These are phyloP conservation scores for Gonatopus flavifemur DNA, from an alignment of 1,140 invertebrate genomes.

Conservation along the genomic window DNA sequence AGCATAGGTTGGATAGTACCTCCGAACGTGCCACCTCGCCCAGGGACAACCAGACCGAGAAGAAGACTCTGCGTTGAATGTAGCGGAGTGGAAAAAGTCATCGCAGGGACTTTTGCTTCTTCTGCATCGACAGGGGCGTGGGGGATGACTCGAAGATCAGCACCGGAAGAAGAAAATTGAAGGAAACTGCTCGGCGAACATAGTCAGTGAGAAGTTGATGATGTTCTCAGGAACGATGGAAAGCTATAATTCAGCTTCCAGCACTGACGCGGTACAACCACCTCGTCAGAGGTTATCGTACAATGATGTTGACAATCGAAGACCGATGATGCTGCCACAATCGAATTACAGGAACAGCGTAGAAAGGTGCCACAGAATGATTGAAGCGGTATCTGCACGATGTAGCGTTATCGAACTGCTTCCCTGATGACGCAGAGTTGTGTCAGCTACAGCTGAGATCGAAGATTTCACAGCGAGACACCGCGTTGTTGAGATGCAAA, in stretches of 20 bases:
- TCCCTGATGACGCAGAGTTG: constrained; percentile 10
- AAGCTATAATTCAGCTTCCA: constrained; percentile 6
- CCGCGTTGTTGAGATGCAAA: constrained; percentile 24
- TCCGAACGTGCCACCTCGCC: too few relatives aligned
- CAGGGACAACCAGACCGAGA: too few relatives aligned
- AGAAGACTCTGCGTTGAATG: too few relatives aligned
- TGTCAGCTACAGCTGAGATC: constrained; percentile 16
- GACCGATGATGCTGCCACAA: background rate
- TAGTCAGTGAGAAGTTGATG: background rate
- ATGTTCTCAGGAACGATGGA: constrained; percentile 2
- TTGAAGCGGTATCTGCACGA: background rate
- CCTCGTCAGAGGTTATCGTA: constrained; percentile 13
- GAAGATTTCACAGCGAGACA: constrained; percentile 27
- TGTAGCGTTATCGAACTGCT: constrained; percentile 4
- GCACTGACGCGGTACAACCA: background rate
- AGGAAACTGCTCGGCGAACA: too few relatives aligned
- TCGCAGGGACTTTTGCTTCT: too few relatives aligned
- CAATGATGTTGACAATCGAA: background rate
- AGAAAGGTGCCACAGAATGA: constrained; percentile 19
- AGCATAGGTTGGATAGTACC: too few relatives aligned
- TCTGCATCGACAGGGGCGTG: too few relatives aligned
- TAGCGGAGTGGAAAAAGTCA: too few relatives aligned
- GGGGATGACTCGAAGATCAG: too few relatives aligned
- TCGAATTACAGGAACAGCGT: constrained; percentile 1
- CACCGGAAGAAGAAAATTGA: too few relatives aligned